phyloP scores from a whole-genome alignment of 2,797 vertebrate genomes.

The Delichon dasypus region DNA sequence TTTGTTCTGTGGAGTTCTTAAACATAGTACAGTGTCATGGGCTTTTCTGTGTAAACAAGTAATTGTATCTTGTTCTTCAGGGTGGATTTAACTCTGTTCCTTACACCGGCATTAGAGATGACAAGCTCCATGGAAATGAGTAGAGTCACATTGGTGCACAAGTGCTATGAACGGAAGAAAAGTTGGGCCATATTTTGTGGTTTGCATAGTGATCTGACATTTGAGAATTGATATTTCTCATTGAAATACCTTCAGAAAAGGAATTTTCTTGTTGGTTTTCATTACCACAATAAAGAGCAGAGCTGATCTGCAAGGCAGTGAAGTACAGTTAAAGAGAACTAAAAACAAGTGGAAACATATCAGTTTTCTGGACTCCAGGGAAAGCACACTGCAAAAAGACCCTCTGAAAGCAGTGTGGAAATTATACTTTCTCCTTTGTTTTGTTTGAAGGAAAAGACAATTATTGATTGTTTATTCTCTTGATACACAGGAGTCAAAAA shows the following conservation, averaged over 20 bases:
- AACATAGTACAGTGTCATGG: not conserved
- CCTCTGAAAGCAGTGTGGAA: not conserved
- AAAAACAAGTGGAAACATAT: not conserved
- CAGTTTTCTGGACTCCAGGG: not conserved
- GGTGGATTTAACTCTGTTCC: not conserved
- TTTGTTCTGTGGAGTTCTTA: not conserved
- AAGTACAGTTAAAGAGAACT: conserved; percentile 31
- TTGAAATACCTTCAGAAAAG: conserved; percentile 27
- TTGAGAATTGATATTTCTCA: not conserved
- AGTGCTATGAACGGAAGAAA: not conserved
- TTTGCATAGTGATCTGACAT: conserved; percentile 21
- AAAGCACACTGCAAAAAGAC: not conserved
- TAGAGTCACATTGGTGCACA: not conserved
- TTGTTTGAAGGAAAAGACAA: not conserved
- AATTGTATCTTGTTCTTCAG: not conserved
- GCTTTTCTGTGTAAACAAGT: not conserved
- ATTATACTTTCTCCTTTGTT: not conserved
- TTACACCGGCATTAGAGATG: not conserved
- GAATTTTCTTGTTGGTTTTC: conserved; percentile 11
- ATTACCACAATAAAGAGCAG: conserved; percentile 1
- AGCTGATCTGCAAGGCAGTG: not conserved
- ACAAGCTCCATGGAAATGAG: not conserved
- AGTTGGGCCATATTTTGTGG: not conserved
- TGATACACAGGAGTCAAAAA: not conserved
- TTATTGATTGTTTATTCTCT: conserved; percentile 31